Evolutionary conservation across 2,113 vertebrate genomes (phyloP).

Genomic region (Galbula dea): DNA sequence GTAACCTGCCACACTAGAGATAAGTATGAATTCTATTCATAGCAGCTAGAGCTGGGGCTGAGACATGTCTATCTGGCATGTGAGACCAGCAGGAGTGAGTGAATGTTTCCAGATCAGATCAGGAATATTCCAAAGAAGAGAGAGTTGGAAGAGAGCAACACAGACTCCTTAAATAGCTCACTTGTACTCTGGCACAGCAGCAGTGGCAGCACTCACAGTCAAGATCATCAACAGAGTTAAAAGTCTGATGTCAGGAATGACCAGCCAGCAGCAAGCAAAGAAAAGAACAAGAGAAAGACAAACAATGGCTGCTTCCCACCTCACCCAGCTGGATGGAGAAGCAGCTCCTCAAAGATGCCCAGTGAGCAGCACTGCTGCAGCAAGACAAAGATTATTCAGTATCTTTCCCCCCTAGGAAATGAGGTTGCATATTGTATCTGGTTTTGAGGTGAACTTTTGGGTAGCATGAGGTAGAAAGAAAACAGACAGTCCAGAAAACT

Average conservation of each 20-base stretch:
- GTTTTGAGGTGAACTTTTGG: neutral
- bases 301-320: neutral
- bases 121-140: neutral
- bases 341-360: neutral
- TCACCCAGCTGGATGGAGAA: neutral
- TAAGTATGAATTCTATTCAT: neutral
- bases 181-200: neutral
- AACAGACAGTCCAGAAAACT: neutral
- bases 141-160: neutral
- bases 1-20: neutral
- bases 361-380: neutral
- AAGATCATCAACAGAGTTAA: neutral
- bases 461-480: neutral
- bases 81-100: neutral
- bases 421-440: neutral
- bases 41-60: neutral
- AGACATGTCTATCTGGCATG: fast-evolving
- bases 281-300: neutral
- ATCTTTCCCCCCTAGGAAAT: neutral
- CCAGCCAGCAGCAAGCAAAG: neutral
- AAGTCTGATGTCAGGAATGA: neutral
- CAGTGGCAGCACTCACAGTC: neutral
- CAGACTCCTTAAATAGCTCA: neutral
- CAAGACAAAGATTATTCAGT: neutral
- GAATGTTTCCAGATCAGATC: neutral